These are phyloP conservation scores for Melanargia galathea DNA, from an alignment of 2,888 invertebrate genomes.

Conservation along the genomic window DNA sequence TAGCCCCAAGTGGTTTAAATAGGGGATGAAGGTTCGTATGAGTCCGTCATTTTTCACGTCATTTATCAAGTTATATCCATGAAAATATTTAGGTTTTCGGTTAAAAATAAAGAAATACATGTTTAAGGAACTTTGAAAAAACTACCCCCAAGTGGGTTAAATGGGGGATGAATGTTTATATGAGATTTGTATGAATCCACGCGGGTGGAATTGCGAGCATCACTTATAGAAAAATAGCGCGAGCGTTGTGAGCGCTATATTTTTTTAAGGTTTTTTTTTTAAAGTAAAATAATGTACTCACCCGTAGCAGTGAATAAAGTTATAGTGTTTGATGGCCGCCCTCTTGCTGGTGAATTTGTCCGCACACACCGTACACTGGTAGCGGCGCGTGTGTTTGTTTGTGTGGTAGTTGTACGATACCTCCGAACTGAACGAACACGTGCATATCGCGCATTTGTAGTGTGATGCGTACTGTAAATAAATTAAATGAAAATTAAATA, in stretches of 20 bases:
- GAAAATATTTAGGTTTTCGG: too few relatives aligned
- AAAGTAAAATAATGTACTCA: conserved; percentile 39
- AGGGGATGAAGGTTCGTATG: too few relatives aligned
- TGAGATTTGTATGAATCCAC: too few relatives aligned
- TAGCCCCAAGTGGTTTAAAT: too few relatives aligned
- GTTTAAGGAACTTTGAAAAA: too few relatives aligned
- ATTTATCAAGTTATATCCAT: too few relatives aligned
- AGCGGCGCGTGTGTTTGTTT: conserved; percentile 55
- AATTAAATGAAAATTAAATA: conserved; percentile 3
- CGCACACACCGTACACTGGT: conserved; percentile 53
- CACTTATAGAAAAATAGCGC: too few relatives aligned
- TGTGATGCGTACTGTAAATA: conserved; percentile 53
- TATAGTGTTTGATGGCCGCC: conserved; percentile 51
- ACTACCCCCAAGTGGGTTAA: too few relatives aligned
- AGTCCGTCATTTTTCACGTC: too few relatives aligned
- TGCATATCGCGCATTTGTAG: conserved; percentile 57
- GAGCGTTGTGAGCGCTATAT: neutral
- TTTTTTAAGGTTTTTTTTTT: neutral
- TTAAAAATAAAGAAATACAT: too few relatives aligned
- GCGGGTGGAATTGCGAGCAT: too few relatives aligned
- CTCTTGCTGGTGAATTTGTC: conserved; percentile 48
- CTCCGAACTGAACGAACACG: conserved; percentile 56
- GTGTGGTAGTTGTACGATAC: conserved; percentile 63
- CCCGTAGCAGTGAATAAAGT: conserved; percentile 50
- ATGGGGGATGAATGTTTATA: too few relatives aligned